These are phyloP conservation scores for Xenopus laevis DNA, from an alignment of 2,113 vertebrate species.

Conservation along the genomic window DNA sequence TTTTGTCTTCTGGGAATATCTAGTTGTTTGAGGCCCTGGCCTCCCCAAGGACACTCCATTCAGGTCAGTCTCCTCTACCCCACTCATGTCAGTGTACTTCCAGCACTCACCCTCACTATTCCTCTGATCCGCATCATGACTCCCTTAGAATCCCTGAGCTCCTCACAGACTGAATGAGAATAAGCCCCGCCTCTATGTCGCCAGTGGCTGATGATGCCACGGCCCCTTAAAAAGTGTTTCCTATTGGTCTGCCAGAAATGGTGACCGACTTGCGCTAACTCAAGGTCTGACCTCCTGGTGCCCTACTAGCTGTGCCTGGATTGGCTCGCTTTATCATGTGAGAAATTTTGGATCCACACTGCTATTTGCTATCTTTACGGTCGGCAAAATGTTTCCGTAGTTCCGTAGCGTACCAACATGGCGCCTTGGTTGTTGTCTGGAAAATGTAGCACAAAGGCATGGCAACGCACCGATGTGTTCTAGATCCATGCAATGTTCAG, in stretches of 20 bases:
- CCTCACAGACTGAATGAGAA: neutral
- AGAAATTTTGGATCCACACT: too few species aligned
- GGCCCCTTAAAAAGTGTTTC: neutral
- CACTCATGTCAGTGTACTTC: neutral
- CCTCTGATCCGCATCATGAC: slow-evolving; percentile 9
- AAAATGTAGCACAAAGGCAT: too few species aligned
- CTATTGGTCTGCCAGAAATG: neutral
- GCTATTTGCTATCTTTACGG: neutral
- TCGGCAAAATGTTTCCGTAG: neutral
- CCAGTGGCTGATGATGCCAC: neutral
- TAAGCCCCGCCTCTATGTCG: neutral
- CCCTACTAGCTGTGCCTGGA: neutral
- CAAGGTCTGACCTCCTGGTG: neutral
- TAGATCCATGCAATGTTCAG: too few species aligned
- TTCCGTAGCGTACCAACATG: neutral
- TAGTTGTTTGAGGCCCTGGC: too few species aligned
- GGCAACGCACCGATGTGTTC: too few species aligned
- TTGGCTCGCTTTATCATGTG: neutral
- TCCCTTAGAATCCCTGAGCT: neutral
- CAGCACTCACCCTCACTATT: neutral
- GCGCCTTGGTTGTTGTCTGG: neutral
- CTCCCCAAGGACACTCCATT: too few species aligned
- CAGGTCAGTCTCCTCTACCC: too few species aligned
- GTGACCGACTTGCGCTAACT: neutral
- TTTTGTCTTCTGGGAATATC: too few species aligned